Evolutionary conservation across 2,888 invertebrate species (phyloP).

Genomic region (Ernsta delagoae): DNA sequence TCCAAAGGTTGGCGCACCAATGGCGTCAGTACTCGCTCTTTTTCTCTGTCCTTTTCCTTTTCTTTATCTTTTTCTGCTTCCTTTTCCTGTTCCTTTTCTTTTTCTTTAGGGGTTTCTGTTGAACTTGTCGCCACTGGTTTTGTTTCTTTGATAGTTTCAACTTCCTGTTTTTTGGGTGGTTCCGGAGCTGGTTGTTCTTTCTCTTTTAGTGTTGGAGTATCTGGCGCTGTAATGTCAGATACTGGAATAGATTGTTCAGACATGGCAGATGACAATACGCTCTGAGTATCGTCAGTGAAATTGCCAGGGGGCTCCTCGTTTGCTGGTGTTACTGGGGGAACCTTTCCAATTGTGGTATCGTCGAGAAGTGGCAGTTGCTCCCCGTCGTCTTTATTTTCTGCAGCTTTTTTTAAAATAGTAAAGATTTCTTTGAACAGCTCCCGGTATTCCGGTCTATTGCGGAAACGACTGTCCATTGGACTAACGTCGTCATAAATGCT

Average conservation of each 20-base stretch:
- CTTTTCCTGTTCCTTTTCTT: constrained; percentile 50
- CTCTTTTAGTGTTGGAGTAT: constrained; percentile 82
- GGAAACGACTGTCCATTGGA: constrained; percentile 92
- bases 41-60: constrained; percentile 65
- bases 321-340: constrained; percentile 88
- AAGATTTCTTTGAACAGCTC: constrained; percentile 94
- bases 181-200: constrained; percentile 58
- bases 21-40: constrained; percentile 85
- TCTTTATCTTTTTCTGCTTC: constrained; percentile 54
- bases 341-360: constrained; percentile 85
- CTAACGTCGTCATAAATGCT: constrained; percentile 93
- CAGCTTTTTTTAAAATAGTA: constrained; percentile 92
- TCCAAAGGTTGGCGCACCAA: constrained; percentile 90
- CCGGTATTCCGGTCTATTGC: constrained; percentile 92
- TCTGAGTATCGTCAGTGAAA: constrained; percentile 89
- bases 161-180: constrained; percentile 49
- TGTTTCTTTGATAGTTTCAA: constrained; percentile 65
- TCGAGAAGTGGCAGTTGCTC: constrained; percentile 90
- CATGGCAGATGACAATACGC: constrained; percentile 90
- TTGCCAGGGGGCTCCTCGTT: constrained; percentile 87
- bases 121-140: constrained; percentile 61
- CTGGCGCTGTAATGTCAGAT: constrained; percentile 86
- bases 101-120: constrained; percentile 60
- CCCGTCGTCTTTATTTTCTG: constrained; percentile 92
- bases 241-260: constrained; percentile 89